A percentile compares a stretch with the other conserved stretches of the same genome.
These are phyloP conservation scores for Entosphenus tridentatus DNA, from an alignment of 2,113 vertebrate species.

Conservation along the genomic window DNA sequence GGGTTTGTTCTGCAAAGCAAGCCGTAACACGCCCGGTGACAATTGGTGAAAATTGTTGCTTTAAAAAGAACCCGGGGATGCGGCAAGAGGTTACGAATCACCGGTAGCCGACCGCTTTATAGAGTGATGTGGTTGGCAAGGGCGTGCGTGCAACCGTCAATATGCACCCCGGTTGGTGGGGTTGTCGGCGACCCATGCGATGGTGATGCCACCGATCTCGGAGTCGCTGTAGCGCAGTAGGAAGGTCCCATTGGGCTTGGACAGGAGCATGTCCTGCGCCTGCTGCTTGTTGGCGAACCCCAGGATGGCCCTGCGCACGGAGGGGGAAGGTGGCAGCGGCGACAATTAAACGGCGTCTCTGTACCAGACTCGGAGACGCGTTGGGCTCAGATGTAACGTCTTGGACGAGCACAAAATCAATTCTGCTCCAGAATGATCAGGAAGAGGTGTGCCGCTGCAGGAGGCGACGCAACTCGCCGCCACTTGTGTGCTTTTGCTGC, in stretches of 20 bases:
- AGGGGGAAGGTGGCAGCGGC: too few species aligned
- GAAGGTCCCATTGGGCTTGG: conserved; percentile 48
- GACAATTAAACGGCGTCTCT: too few species aligned
- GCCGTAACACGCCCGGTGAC: background rate
- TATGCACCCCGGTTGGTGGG: conserved; percentile 37
- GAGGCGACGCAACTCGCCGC: too few species aligned
- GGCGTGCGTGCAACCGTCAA: too few species aligned
- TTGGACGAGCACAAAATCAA: too few species aligned
- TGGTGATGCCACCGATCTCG: conserved; percentile 86
- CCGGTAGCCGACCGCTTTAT: too few species aligned
- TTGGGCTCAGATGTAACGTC: too few species aligned
- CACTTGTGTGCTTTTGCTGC: too few species aligned
- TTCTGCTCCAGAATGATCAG: too few species aligned
- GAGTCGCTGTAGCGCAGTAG: conserved; percentile 91
- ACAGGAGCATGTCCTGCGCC: conserved; percentile 49
- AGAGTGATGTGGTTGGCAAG: too few species aligned
- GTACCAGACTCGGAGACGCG: too few species aligned
- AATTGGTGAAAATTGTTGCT: background rate
- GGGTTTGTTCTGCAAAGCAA: background rate
- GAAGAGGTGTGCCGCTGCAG: too few species aligned
- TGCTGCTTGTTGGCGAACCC: conserved; percentile 90
- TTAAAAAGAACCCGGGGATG: background rate
- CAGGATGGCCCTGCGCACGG: conserved; percentile 39
- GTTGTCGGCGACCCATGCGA: conserved; percentile 65
- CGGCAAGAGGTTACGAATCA: conserved; percentile 3